Evolutionary conservation across 2,113 vertebrate species (phyloP).

Genomic region (Vidua chalybeata): DNA sequence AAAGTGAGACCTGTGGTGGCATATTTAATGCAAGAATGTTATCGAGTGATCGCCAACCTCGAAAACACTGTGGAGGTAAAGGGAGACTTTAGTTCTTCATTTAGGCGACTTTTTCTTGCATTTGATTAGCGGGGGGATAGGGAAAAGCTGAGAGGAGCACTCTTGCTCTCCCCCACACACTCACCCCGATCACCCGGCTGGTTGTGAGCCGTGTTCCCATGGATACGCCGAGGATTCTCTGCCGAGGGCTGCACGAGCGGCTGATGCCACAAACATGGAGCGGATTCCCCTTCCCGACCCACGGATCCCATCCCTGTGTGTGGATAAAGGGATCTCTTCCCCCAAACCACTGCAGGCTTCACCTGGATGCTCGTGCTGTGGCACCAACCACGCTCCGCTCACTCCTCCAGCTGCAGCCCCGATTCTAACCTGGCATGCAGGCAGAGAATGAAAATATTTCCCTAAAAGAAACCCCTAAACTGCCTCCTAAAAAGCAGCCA

Average conservation of each 20-base stretch:
- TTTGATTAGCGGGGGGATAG: not conserved
- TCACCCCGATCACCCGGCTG: not conserved
- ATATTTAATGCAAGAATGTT: not conserved
- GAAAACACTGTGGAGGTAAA: not conserved
- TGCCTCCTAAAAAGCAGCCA: not conserved
- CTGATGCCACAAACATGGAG: slow-evolving; percentile 50
- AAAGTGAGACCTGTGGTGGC: not conserved
- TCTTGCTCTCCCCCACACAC: not conserved
- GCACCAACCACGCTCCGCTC: not conserved
- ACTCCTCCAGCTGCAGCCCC: not conserved
- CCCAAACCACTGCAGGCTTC: not conserved
- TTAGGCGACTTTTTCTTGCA: not conserved
- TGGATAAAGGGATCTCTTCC: not conserved
- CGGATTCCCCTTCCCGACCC: slow-evolving; percentile 62
- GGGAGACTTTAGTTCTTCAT: not conserved
- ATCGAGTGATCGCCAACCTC: not conserved
- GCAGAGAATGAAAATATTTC: not conserved
- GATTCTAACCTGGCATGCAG: not conserved
- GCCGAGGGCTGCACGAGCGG: slow-evolving; percentile 31
- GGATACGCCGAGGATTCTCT: slow-evolving; percentile 70
- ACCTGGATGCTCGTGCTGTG: not conserved
- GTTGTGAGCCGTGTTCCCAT: slow-evolving; percentile 60
- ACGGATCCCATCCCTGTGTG: not conserved
- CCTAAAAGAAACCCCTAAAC: not conserved
- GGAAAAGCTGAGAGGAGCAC: not conserved